Evolutionary conservation across 1,140 invertebrate genomes (phyloP).

Genomic region (Apis florea): DNA sequence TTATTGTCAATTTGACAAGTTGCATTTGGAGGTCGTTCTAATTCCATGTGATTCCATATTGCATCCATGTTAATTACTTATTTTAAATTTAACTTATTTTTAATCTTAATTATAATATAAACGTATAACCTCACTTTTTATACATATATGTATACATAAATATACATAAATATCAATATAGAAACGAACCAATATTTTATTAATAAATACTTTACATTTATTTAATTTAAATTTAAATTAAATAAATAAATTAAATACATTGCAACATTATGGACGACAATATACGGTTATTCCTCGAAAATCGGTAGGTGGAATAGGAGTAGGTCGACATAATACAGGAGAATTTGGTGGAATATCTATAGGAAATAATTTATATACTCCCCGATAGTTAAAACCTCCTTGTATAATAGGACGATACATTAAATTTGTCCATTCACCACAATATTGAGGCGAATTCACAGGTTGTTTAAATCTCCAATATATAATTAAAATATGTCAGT

Average conservation of each 20-base stretch:
- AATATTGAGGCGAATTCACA: not conserved
- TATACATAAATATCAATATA: not conserved
- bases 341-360: constrained; percentile 18
- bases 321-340: constrained; percentile 22
- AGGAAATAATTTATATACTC: constrained; percentile 48
- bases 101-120: not conserved
- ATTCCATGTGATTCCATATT: constrained; percentile 71
- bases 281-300: constrained; percentile 31
- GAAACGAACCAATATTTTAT: too few relatives aligned
- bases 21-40: constrained; percentile 67
- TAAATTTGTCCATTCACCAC: constrained; percentile 37
- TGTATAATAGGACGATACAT: constrained; percentile 38
- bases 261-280: not conserved
- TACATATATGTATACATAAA: not conserved
- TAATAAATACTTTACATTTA: too few relatives aligned
- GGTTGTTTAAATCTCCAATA: constrained; percentile 31
- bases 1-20: constrained; percentile 58
- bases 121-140: constrained; percentile 17
- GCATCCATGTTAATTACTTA: constrained; percentile 60
- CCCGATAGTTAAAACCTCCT: constrained; percentile 35
- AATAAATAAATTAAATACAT: too few relatives aligned
- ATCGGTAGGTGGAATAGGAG: constrained; percentile 10
- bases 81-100: not conserved
- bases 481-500: constrained; percentile 1
- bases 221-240: too few relatives aligned